Percentiles rank a stretch among this genome's conserved stretches.
Conservation (phyloP, 2,113 vertebrate genomes). For the Tautogolabrus adspersus region DNA sequence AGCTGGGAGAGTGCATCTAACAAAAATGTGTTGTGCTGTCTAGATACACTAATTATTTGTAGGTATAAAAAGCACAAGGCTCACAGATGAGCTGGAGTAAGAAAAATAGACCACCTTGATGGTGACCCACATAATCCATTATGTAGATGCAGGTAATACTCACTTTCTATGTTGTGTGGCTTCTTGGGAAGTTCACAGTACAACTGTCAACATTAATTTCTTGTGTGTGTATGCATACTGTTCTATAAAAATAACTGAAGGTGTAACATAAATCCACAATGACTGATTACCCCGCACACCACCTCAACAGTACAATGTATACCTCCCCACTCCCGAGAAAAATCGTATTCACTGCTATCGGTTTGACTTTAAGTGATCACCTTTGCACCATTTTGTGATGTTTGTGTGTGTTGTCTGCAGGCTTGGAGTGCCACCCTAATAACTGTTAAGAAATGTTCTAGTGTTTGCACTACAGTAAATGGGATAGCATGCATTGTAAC, state of each 20-base stretch:
- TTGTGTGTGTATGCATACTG: conserved; percentile 18
- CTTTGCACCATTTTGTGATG: conserved; percentile 15
- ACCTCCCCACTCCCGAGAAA: conserved; percentile 1
- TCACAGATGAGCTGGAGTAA: conserved; percentile 76
- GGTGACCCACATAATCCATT: conserved; percentile 83
- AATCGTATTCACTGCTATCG: conserved; percentile 8
- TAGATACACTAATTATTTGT: conserved; percentile 78
- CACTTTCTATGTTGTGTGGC: conserved; percentile 51
- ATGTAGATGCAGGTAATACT: conserved; percentile 73
- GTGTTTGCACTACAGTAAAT: background rate
- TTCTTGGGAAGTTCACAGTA: conserved; percentile 53
- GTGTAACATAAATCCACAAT: conserved; percentile 41
- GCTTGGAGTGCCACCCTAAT: conserved; percentile 32
- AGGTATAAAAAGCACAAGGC: conserved; percentile 80
- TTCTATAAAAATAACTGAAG: conserved; percentile 24
- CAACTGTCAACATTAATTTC: conserved; percentile 34
- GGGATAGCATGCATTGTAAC: background rate
- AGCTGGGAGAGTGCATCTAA: conserved; percentile 58
- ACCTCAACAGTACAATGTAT: conserved; percentile 1
- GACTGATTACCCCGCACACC: conserved; percentile 23
- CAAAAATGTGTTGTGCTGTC: conserved; percentile 65
- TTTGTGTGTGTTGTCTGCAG: background rate
- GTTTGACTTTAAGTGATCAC: conserved; percentile 42
- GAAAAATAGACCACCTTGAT: conserved; percentile 81
- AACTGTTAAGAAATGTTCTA: background rate